Base-by-base conservation (phyloP, 30 jellyfish, hydroid and myxozoan species). In the Turritopsis dohrnii region DNA sequence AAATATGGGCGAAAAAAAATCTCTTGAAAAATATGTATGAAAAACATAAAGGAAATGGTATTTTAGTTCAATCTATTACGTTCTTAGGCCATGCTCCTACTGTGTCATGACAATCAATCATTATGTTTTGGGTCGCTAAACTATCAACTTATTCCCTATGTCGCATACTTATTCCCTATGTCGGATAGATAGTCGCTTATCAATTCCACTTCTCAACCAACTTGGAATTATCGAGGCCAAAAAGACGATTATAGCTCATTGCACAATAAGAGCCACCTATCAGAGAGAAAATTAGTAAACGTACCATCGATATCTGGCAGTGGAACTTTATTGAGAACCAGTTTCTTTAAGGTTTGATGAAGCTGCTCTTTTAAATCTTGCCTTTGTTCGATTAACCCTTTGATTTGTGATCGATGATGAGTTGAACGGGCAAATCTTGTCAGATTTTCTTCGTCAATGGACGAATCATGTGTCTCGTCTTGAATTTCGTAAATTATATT, bases 221-320 rank as follows among this genome's bases (percentile, higher is more conserved):
- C n/a, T n/a, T n/a, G n/a, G n/a, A n/a, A n/a, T n/a, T n/a, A n/a
- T n/a, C n/a, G n/a, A n/a, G n/a, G n/a, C n/a, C n/a, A n/a, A n/a
- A n/a, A n/a, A n/a, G n/a, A n/a, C n/a, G n/a, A n/a, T n/a, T n/a
- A n/a, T n/a, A n/a, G n/a, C n/a, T n/a, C n/a, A n/a, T n/a, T n/a
- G n/a, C n/a, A n/a, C n/a, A n/a, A n/a, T n/a, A n/a, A n/a, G n/a
- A n/a, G n/a, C n/a, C n/a, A n/a, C n/a, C n/a, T n/a, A n/a, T n/a
- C n/a, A n/a, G n/a, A n/a, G n/a, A n/a, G n/a, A n/a, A n/a, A n/a
- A n/a, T n/a, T n/a, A n/a, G n/a, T n/a, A n/a, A 72, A 83, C 97
- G 52, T 73, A 90, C 97, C 97, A 84, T 90, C 97, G 29, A 90
- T 90, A 71, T 90, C 97, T 1, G 96, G 92, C 21, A 90, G 75